Evolutionary conservation across 2,797 vertebrate species (phyloP).

Genomic region (Lutjanus argentimaculatus): DNA sequence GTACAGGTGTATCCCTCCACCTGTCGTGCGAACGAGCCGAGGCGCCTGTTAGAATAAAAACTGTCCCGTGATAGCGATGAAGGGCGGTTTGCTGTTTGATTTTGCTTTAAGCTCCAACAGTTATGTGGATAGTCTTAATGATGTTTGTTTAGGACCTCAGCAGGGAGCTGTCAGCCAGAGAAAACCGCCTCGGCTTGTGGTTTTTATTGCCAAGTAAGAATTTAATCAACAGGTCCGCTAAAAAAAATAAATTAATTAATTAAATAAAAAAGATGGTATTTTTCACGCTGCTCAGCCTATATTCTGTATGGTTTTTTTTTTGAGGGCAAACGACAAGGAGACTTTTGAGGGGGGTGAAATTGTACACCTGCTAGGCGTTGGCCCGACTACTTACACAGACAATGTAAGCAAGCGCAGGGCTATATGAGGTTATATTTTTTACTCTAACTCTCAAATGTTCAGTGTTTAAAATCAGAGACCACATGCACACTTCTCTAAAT

Average conservation of each 20-base stretch:
- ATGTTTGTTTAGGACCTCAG: conserved; percentile 69
- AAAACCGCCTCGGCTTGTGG: conserved; percentile 16
- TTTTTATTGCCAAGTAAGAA: not conserved
- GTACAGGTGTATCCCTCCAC: conserved; percentile 88
- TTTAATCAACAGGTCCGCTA: not conserved
- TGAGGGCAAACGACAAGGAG: conserved; percentile 71
- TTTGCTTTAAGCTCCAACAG: conserved; percentile 72
- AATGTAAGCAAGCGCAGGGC: conserved; percentile 77
- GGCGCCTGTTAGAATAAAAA: conserved; percentile 62
- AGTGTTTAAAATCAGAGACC: not conserved
- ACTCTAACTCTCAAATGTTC: conserved; percentile 25
- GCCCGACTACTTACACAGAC: conserved; percentile 75
- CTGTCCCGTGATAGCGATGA: conserved; percentile 52
- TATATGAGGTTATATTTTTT: conserved; percentile 57
- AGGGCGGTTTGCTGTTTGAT: conserved; percentile 76
- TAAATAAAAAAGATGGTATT: not conserved
- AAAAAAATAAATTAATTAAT: not conserved
- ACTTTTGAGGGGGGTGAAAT: conserved; percentile 84
- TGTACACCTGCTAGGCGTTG: conserved; percentile 89
- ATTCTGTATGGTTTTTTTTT: conserved; percentile 51
- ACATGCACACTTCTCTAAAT: not conserved
- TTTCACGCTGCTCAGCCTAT: conserved; percentile 4
- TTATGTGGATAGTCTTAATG: conserved; percentile 63
- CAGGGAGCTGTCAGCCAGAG: conserved; percentile 22
- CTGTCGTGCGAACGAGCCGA: conserved; percentile 77